These are phyloP conservation scores for Eueides isabella DNA, from an alignment of 1,140 invertebrate species.

Conservation along the genomic window DNA sequence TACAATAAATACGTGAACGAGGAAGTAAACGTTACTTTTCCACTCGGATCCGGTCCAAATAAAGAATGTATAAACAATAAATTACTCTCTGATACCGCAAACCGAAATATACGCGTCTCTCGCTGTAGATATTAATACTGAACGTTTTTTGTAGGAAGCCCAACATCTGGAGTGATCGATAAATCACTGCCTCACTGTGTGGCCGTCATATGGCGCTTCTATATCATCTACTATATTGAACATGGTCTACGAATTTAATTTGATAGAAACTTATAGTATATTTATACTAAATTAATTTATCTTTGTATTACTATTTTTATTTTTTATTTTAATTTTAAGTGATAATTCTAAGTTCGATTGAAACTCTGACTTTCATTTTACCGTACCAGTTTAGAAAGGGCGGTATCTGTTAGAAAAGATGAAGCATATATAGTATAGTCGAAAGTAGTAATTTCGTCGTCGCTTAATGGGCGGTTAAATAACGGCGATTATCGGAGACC, in stretches of 20 bases:
- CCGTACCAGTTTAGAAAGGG: no score
- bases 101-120: not conserved
- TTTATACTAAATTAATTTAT: no score
- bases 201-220: not conserved
- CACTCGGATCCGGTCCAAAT: not conserved
- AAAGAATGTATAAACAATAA: not conserved
- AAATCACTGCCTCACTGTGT: conserved; percentile 4
- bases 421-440: not conserved
- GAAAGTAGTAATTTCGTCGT: not conserved
- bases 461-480: conserved; percentile 5
- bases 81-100: not conserved
- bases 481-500: conserved; percentile 16
- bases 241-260: not conserved
- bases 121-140: conserved; percentile 2
- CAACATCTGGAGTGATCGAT: not conserved
- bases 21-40: no score
- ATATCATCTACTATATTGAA: not conserved
- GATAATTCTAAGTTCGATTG: no score
- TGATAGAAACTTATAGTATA: not conserved
- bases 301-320: not conserved
- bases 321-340: no score
- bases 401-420: no score
- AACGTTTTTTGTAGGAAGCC: not conserved
- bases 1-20: no score
- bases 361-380: no score